Base-by-base conservation (phyloP, 2,888 invertebrate genomes). In the Amiota communis region DNA sequence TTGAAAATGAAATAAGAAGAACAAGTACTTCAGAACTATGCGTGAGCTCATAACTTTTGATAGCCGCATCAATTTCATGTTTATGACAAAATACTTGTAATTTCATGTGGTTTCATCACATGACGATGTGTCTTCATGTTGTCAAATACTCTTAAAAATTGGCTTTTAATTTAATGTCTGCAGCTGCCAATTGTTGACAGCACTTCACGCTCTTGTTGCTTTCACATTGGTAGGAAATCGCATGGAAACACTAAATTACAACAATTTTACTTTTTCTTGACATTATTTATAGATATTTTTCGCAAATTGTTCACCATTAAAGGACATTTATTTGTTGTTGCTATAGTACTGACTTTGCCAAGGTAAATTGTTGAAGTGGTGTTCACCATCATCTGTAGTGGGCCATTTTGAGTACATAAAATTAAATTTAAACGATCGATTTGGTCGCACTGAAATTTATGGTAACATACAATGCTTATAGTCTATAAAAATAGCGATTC, bases 251-350 rank as follows among this genome's bases (percentile, higher is more conserved):
- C 8, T 15, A n/a, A 67, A 48, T 51, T 47, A n/a, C 23, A 20
- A 17, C n/a, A 8, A 56, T 9, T 23, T 46, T 57, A 56, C 51
- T n/a, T 63, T 59, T 59, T 12, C 13, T n/a, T 2, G 76, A 75
- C 79, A 75, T 78, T 84, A 85, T 85, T 82, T 81, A 84, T 84
- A 76, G 80, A 79, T 83, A 76, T 76, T 53, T 74, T 69, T 63
- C 71, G 72, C 61, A 73, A 10, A 61, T 69, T 70, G 65, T 53
- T 67, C 49, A 23, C 20, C 61, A 59, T 49, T 15, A 51, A 53
- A n/a, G 8, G n/a, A 53, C 36, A 36, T 36, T 36, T 36, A 36
- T 6, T 36, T 36, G 36, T 36, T 36, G 36, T 36, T 36, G 36
- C 36, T 36, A 6, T 36, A 6, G 6, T 36, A 36, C 6, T 36